These are phyloP conservation scores for Anthopleura sola DNA, from an alignment of 64 coral and sea anemone genomes.

Conservation along the genomic window DNA sequence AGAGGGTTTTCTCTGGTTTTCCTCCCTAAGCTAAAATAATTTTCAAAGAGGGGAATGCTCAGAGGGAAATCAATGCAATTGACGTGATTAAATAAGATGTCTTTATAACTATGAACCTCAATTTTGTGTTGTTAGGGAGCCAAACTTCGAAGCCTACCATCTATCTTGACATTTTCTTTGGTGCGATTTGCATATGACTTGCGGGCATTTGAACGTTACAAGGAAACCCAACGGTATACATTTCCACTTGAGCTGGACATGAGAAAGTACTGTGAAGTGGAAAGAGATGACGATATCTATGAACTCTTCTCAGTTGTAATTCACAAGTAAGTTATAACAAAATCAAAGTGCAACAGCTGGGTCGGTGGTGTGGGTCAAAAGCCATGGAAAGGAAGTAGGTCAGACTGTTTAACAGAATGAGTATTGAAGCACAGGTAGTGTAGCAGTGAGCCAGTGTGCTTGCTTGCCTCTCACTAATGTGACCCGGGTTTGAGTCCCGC, in stretches of 20 bases:
- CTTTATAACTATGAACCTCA: too few species aligned
- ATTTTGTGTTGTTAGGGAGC: constrained; percentile 26
- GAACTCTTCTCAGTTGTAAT: constrained; percentile 83
- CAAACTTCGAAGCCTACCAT: constrained; percentile 63
- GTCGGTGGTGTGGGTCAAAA: too few species aligned
- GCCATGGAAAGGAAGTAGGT: too few species aligned
- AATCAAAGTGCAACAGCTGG: neutral
- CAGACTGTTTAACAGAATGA: neutral
- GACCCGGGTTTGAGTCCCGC: too few species aligned
- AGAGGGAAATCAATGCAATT: too few species aligned
- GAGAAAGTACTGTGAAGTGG: constrained; percentile 60
- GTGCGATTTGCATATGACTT: constrained; percentile 75
- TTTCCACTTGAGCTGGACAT: constrained; percentile 74
- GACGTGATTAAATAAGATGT: too few species aligned
- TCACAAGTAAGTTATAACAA: constrained; percentile 51
- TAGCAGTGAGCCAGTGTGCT: too few species aligned
- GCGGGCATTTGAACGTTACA: constrained; percentile 46
- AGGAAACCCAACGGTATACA: constrained; percentile 69
- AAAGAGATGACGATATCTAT: constrained; percentile 42
- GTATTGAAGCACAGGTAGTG: too few species aligned
- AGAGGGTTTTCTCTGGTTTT: too few species aligned
- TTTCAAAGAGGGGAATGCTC: too few species aligned
- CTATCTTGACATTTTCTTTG: constrained; percentile 71
- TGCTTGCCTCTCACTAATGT: too few species aligned
- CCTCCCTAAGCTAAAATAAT: too few species aligned